phyloP scores from a whole-genome alignment of 2,113 vertebrate species.

The Mus pahari region DNA sequence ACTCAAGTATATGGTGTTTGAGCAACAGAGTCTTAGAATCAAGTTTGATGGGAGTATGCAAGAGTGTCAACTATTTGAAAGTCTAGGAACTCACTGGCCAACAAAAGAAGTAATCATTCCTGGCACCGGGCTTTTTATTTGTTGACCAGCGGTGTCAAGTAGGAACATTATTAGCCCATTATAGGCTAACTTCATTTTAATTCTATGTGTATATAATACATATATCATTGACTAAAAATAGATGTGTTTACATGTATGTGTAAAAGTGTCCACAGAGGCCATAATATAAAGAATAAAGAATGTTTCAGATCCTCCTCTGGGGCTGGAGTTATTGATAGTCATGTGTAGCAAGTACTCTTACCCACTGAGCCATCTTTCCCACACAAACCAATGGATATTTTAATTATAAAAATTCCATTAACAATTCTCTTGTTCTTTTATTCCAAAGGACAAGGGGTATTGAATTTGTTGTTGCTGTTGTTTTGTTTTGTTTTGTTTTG shows the following conservation, averaged over 20 bases:
- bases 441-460: not conserved
- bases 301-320: not conserved
- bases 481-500: too few relatives aligned
- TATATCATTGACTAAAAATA: not conserved
- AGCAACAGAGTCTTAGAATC: not conserved
- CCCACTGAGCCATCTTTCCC: not conserved
- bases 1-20: not conserved
- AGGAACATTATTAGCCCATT: not conserved
- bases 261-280: not conserved
- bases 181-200: not conserved
- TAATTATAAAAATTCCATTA: conserved; percentile 41
- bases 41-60: not conserved
- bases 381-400: not conserved
- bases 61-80: not conserved
- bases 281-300: not conserved
- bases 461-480: too few relatives aligned
- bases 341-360: not conserved
- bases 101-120: not conserved
- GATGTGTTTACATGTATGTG: not conserved
- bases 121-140: not conserved
- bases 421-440: not conserved
- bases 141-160: not conserved
- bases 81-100: not conserved
- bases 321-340: not conserved
- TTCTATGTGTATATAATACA: not conserved